phyloP scores from a whole-genome alignment of 2,113 vertebrate species.

The Nerophis lumbriciformis region DNA sequence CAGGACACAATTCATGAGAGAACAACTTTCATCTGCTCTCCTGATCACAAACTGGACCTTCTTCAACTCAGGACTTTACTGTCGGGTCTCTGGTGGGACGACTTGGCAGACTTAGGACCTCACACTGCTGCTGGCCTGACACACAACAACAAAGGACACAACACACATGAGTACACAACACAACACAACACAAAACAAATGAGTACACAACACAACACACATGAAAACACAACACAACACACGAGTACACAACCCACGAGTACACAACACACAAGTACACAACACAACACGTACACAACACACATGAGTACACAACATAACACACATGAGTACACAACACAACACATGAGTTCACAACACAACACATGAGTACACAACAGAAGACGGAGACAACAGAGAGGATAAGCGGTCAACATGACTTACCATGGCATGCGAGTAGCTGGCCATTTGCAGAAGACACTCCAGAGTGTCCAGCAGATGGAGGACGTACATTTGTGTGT shows the following conservation, averaged over 20 bases:
- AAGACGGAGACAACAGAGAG: no score
- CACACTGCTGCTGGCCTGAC: conserved; percentile 29
- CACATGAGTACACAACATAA: no score
- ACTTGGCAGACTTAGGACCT: conserved; percentile 12
- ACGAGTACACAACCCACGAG: no score
- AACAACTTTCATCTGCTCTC: conserved; percentile 15
- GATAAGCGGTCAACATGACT: no score
- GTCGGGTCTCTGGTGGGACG: conserved; percentile 60
- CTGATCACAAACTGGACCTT: conserved; percentile 50
- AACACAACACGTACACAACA: neutral
- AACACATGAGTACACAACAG: no score
- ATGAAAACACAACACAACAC: neutral
- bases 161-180: neutral
- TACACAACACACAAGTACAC: no score
- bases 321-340: neutral
- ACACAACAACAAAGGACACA: conserved; percentile 10
- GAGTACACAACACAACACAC: no score
- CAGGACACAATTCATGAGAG: conserved; percentile 46
- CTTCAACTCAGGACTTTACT: conserved; percentile 72
- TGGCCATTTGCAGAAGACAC: conserved; percentile 79
- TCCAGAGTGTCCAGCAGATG: conserved; percentile 76
- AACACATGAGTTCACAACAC: no score
- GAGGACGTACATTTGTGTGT: conserved; percentile 50
- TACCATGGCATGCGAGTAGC: conserved; percentile 57
- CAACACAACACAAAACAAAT: no score